phyloP scores from a whole-genome alignment of 2,888 invertebrate species.

The Pristionchus japonicus region DNA sequence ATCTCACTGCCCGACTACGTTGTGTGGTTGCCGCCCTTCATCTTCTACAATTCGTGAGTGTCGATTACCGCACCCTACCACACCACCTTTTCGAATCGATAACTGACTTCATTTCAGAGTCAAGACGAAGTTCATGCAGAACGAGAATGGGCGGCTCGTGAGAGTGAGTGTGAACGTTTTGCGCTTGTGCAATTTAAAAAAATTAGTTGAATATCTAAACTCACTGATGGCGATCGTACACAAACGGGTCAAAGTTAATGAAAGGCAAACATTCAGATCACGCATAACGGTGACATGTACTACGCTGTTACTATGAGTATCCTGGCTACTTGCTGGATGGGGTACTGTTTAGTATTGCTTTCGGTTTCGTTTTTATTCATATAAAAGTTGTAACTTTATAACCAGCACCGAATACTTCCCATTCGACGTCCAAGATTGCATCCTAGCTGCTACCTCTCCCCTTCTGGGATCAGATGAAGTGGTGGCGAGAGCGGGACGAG shows the following conservation, averaged over 20 bases:
- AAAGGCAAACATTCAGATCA: background rate
- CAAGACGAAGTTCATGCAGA: background rate
- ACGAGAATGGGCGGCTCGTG: background rate
- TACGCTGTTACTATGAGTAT: background rate
- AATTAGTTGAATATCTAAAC: too few species aligned
- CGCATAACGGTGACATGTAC: background rate
- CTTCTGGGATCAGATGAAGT: background rate
- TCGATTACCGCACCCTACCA: background rate
- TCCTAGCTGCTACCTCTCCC: background rate
- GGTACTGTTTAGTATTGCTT: too few species aligned
- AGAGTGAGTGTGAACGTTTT: background rate
- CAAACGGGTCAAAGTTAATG: too few species aligned
- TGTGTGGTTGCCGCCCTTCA: background rate
- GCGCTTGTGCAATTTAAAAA: background rate
- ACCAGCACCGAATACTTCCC: background rate
- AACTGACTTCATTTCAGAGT: background rate
- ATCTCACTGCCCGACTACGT: background rate
- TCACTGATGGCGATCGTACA: too few species aligned
- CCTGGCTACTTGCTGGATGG: background rate
- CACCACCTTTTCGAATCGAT: background rate
- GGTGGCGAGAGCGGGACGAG: background rate
- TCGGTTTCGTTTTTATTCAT: too few species aligned
- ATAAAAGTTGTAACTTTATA: too few species aligned
- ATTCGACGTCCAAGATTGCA: background rate
- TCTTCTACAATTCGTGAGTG: conserved; percentile 1